Base-by-base conservation (phyloP, 2,113 vertebrate genomes). In the Rhinolophus sinicus region DNA sequence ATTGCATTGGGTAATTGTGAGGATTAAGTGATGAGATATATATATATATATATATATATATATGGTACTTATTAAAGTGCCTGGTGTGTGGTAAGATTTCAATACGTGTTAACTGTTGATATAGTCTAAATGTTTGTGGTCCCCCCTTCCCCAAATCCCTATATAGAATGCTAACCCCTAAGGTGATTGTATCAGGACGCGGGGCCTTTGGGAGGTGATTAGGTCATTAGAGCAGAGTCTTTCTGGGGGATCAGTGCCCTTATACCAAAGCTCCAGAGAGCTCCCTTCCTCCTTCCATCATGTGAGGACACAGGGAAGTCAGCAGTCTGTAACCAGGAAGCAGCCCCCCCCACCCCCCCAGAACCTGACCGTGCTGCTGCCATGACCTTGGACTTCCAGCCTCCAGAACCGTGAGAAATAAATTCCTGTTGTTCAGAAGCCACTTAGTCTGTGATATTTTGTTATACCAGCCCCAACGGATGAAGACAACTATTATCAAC, bases 1-100 rank as follows among this genome's bases (percentile, higher is more conserved):
- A 22, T 3, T 16, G 38, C 16, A 38, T 0, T 18, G 47, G 62
- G 26, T n/a, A 21, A 91, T 1, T 24, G 8, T n/a, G 3, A 56
- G 56, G 24, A 47, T 33, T 26, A 70, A 26, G 14, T 15, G 6
- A 50, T 50, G 47, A 13, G 18, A 54, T 15, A 52, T 15, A 52
- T 52, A 52, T 15, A 52, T 52, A 52, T 15, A 52, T 52, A 76
- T 8, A 33, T 47, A 35, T 14, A 47, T 13, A 33, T 3, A 58
- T 6, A 38, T 47, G 15, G 33, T 28, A 30, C 73, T 73, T 22
- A 64, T n/a, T 15, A 56, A 77, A 80, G 47, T 40, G 6, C 30
- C 28, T 44, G 50, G 21, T 33, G 33, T 0, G 12, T 18, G 8
- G 21, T 47, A 69, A 54, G 44, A 62, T 82, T 47, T 82, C 18